Evolutionary conservation across 1,140 invertebrate species (phyloP).

Genomic region (Oryctes rhinoceros): DNA sequence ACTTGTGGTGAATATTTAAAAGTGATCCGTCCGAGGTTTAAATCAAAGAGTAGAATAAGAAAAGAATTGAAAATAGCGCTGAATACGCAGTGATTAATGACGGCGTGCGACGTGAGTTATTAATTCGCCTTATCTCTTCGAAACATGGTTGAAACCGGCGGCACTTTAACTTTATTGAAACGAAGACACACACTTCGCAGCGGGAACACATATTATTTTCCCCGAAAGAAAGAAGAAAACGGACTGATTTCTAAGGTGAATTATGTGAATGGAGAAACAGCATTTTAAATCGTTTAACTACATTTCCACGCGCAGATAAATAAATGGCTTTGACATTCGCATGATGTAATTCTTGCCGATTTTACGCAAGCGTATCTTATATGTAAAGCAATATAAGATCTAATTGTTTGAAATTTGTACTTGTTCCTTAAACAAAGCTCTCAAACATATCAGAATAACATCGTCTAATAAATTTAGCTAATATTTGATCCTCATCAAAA

Average conservation of each 20-base stretch:
- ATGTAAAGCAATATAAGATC: too few species aligned
- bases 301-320: too few species aligned
- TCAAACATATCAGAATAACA: too few species aligned
- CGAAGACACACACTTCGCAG: background rate
- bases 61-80: background rate
- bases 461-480: too few species aligned
- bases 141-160: background rate
- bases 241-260: background rate
- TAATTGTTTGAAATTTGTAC: too few species aligned
- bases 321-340: too few species aligned
- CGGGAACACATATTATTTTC: background rate
- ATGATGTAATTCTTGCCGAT: too few species aligned
- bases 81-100: background rate
- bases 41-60: background rate
- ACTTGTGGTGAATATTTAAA: slow-evolving; percentile 5
- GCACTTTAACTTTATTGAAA: background rate
- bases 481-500: too few species aligned
- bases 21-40: slow-evolving; percentile 1
- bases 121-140: background rate
- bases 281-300: background rate
- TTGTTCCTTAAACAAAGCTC: too few species aligned
- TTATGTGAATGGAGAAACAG: background rate
- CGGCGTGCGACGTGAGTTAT: background rate
- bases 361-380: too few species aligned
- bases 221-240: background rate